phyloP scores from a whole-genome alignment of 2,797 vertebrate genomes.

The Alcedo atthis region DNA sequence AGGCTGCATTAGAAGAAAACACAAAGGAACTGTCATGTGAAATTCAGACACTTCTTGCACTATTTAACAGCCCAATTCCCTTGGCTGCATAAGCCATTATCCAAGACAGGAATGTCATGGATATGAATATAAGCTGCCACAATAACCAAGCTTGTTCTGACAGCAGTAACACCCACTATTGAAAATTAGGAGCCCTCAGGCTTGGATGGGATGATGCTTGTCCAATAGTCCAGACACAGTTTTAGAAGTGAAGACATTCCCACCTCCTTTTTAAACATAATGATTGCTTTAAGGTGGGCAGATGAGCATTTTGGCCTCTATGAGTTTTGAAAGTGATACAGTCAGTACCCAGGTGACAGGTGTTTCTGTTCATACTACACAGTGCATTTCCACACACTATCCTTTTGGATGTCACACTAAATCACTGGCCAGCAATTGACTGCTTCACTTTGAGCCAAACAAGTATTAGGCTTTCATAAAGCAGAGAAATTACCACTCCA shows the following conservation, averaged over 20 bases:
- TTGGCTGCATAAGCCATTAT: background rate
- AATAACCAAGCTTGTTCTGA: background rate
- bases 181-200: background rate
- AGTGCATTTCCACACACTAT: background rate
- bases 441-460: background rate
- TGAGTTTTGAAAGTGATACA: background rate
- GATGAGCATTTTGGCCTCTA: background rate
- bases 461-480: background rate
- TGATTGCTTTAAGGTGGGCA: background rate
- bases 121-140: background rate
- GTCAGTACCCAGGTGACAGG: background rate
- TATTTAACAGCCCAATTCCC: background rate
- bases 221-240: background rate
- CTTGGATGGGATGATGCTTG: background rate
- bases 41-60: conserved; percentile 31
- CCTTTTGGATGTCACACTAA: background rate
- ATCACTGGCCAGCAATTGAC: background rate
- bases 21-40: conserved; percentile 24
- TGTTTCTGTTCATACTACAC: background rate
- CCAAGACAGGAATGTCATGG: background rate
- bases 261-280: background rate
- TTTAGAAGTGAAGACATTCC: background rate
- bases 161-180: background rate
- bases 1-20: conserved; percentile 6
- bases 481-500: background rate